A percentile compares a stretch with the other conserved stretches of the same genome.
These are phyloP conservation scores for Vanessa cardui DNA, from an alignment of 2,888 invertebrate species.

Conservation along the genomic window DNA sequence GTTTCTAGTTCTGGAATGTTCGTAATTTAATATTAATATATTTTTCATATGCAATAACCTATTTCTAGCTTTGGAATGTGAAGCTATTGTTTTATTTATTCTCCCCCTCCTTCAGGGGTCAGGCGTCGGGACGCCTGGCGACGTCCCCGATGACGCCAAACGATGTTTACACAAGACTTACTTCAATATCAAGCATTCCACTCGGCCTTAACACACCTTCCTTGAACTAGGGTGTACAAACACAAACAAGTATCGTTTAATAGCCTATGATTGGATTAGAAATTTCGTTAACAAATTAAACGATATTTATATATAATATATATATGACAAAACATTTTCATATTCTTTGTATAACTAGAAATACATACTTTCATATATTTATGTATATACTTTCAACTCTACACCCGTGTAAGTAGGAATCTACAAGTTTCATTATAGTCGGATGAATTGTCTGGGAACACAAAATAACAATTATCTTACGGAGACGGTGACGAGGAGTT, in stretches of 20 bases:
- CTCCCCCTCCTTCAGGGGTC: slow-evolving; percentile 35
- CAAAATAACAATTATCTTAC: too few relatives aligned
- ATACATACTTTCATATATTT: too few relatives aligned
- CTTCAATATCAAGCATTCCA: slow-evolving; percentile 37
- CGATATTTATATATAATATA: too few relatives aligned
- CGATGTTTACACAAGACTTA: slow-evolving; percentile 45
- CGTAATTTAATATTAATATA: background rate
- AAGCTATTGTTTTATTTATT: slow-evolving; percentile 36
- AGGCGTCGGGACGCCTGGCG: slow-evolving; percentile 57
- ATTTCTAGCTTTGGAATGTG: slow-evolving; percentile 1
- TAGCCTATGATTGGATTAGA: background rate
- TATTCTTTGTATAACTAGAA: too few relatives aligned
- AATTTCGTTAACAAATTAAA: too few relatives aligned
- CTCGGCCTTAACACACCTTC: slow-evolving; percentile 28
- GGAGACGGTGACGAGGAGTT: too few relatives aligned
- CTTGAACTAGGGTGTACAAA: slow-evolving; percentile 5
- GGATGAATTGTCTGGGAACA: too few relatives aligned
- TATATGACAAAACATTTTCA: too few relatives aligned
- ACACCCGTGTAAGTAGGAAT: too few relatives aligned
- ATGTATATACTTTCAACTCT: too few relatives aligned
- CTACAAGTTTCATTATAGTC: too few relatives aligned
- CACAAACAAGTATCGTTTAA: background rate
- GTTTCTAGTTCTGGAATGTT: background rate
- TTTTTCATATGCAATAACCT: background rate
- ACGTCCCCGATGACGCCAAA: slow-evolving; percentile 42